Evolutionary conservation across 2,113 vertebrate genomes (phyloP).

Genomic region (Oncorhynchus kisutch): DNA sequence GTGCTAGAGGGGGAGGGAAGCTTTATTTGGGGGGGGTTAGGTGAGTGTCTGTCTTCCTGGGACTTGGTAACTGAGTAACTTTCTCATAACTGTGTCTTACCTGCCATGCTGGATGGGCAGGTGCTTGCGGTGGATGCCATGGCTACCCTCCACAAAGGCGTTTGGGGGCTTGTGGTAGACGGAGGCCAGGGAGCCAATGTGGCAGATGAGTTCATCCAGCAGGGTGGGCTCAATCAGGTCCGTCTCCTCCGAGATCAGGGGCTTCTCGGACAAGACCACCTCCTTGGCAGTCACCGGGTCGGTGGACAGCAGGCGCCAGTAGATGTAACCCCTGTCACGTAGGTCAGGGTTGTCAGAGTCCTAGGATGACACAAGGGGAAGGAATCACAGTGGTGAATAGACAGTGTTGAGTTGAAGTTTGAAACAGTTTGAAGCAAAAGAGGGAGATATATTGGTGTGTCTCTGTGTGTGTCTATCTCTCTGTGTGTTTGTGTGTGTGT

Average conservation of each 20-base stretch:
- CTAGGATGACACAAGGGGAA: slow-evolving; percentile 56
- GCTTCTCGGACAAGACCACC: slow-evolving; percentile 96
- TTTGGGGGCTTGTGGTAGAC: slow-evolving; percentile 79
- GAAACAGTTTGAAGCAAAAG: no score
- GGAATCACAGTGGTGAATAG: no score
- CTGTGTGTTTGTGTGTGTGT: background rate
- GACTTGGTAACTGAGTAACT: no score
- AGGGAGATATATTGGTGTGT: background rate
- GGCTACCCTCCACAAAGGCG: slow-evolving; percentile 93
- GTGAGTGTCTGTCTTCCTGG: no score
- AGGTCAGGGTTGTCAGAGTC: slow-evolving; percentile 99
- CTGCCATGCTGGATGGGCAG: slow-evolving; percentile 96
- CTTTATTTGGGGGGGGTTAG: no score
- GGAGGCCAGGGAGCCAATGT: slow-evolving; percentile 93
- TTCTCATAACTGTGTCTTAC: slow-evolving; percentile 54
- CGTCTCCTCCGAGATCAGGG: slow-evolving; percentile 95
- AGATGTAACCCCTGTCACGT: slow-evolving; percentile 96
- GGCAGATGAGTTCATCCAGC: slow-evolving; percentile 96
- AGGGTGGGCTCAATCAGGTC: slow-evolving; percentile 96
- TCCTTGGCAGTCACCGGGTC: slow-evolving; percentile 98
- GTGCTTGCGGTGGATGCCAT: slow-evolving; percentile 95
- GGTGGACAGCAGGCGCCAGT: slow-evolving; percentile 97
- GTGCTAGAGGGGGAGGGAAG: no score
- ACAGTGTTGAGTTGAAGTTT: no score
- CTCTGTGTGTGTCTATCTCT: background rate